A percentile compares a stretch with the other conserved stretches of the same genome.
phyloP scores from a whole-genome alignment of 2,888 invertebrate species.

The Drosophila paramelanica region DNA sequence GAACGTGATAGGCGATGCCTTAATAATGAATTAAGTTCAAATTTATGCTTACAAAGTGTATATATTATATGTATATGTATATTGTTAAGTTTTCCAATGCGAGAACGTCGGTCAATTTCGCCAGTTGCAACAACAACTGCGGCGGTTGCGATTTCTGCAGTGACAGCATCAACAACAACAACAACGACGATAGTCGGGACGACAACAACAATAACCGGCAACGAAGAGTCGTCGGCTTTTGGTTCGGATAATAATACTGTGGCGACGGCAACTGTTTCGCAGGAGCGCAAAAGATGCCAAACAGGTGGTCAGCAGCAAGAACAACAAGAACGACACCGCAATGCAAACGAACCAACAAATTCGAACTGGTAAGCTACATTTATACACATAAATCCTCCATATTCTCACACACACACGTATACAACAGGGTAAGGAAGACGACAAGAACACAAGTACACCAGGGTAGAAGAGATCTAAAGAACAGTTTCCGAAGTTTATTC shows the following conservation, averaged over 20 bases:
- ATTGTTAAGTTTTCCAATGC: constrained; percentile 43
- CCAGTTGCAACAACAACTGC: constrained; percentile 5
- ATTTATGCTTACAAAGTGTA: constrained; percentile 3
- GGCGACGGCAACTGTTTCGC: constrained; percentile 11
- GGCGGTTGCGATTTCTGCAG: neutral
- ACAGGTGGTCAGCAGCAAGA: constrained; percentile 43
- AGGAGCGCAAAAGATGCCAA: constrained; percentile 4
- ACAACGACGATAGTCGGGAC: neutral
- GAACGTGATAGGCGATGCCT: constrained; percentile 41
- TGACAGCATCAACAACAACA: constrained; percentile 3
- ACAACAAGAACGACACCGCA: constrained; percentile 12
- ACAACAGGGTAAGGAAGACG: constrained; percentile 9
- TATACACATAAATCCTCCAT: neutral
- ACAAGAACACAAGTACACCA: neutral
- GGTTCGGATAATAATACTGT: constrained; percentile 23
- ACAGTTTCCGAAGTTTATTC: too few species aligned
- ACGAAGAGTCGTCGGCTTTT: constrained; percentile 23
- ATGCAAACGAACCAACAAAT: constrained; percentile 17
- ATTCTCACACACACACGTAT: neutral
- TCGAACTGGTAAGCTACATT: constrained; percentile 28
- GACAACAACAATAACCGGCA: constrained; percentile 29
- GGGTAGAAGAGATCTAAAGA: too few species aligned
- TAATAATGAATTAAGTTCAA: constrained; percentile 23
- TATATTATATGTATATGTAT: constrained; percentile 8
- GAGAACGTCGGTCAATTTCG: neutral